A percentile compares a stretch with the other conserved stretches of the same genome.
phyloP scores from a whole-genome alignment of 2,888 invertebrate species.

The Sinodicranocentrus sp. region DNA sequence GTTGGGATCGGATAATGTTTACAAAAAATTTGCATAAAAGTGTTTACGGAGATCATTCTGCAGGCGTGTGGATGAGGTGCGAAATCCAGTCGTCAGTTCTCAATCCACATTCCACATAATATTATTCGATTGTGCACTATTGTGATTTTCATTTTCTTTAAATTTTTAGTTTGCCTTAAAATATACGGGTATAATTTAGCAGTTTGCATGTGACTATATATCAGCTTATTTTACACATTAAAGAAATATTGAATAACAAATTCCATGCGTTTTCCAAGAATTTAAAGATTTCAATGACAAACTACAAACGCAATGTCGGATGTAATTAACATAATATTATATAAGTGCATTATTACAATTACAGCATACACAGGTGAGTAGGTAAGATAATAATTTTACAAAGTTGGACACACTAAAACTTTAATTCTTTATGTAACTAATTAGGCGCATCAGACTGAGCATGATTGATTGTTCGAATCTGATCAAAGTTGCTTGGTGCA shows the following conservation, averaged over 20 bases:
- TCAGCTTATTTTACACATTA: background rate
- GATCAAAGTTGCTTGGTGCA: constrained; percentile 11
- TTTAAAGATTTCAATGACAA: background rate
- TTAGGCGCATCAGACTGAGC: constrained; percentile 60
- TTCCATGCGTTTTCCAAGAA: background rate
- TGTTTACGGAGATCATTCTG: too few species aligned
- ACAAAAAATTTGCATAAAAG: too few species aligned
- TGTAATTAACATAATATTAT: background rate
- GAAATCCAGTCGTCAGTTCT: constrained; percentile 66
- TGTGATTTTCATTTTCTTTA: too few species aligned
- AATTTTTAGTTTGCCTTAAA: constrained; percentile 22
- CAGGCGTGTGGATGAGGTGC: constrained; percentile 33
- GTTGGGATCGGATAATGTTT: too few species aligned
- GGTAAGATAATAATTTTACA: constrained; percentile 29
- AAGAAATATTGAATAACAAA: constrained; percentile 22
- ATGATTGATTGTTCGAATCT: constrained; percentile 53
- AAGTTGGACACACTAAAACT: constrained; percentile 14
- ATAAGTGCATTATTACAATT: too few species aligned
- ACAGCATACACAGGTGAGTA: constrained; percentile 14
- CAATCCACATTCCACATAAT: constrained; percentile 22
- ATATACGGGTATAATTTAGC: constrained; percentile 17
- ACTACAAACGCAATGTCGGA: too few species aligned
- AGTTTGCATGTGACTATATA: background rate
- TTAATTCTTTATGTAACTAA: constrained; percentile 14
- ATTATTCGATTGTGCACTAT: too few species aligned